A percentile compares a stretch with the other conserved stretches of the same genome.
Conservation (phyloP, 1,140 invertebrate genomes). For the Pseudomyrmex pallidus region DNA sequence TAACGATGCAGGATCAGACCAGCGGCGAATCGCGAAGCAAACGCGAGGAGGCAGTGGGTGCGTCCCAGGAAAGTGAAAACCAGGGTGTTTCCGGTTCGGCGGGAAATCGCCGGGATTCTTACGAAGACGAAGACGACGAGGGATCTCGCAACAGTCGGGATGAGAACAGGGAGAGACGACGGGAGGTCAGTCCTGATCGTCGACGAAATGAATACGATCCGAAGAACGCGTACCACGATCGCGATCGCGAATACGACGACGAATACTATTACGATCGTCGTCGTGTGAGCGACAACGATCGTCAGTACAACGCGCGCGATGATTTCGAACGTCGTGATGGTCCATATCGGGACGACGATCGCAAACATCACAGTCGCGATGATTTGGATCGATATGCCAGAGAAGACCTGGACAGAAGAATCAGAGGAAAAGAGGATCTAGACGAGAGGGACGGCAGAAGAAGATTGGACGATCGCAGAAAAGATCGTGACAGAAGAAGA, state of each 20-base stretch:
- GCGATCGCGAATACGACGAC: conserved; percentile 82
- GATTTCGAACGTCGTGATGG: conserved; percentile 81
- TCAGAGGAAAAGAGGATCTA: conserved; percentile 79
- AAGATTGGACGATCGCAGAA: conserved; percentile 78
- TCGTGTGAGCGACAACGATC: conserved; percentile 82
- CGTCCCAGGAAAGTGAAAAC: conserved; percentile 77
- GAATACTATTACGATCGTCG: conserved; percentile 85
- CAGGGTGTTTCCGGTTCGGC: conserved; percentile 72
- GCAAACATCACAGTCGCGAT: conserved; percentile 79
- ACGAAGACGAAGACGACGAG: conserved; percentile 83
- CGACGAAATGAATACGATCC: conserved; percentile 81
- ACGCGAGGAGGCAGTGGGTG: conserved; percentile 83
- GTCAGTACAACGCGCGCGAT: conserved; percentile 79
- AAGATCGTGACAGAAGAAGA: conserved; percentile 80
- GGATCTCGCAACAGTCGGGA: conserved; percentile 81
- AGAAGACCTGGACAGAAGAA: conserved; percentile 79
- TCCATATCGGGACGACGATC: conserved; percentile 80
- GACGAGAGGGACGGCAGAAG: conserved; percentile 81
- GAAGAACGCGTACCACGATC: conserved; percentile 80
- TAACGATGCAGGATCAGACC: conserved; percentile 74
- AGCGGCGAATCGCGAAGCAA: conserved; percentile 78
- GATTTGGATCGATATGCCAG: conserved; percentile 78
- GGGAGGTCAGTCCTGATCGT: conserved; percentile 79
- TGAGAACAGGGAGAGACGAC: conserved; percentile 80
- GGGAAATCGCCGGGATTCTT: conserved; percentile 79